Percentiles rank a stretch among this genome's conserved stretches.
These are phyloP conservation scores for Lycophotia porphyrea DNA, from an alignment of 2,888 invertebrate species.

Conservation along the genomic window DNA sequence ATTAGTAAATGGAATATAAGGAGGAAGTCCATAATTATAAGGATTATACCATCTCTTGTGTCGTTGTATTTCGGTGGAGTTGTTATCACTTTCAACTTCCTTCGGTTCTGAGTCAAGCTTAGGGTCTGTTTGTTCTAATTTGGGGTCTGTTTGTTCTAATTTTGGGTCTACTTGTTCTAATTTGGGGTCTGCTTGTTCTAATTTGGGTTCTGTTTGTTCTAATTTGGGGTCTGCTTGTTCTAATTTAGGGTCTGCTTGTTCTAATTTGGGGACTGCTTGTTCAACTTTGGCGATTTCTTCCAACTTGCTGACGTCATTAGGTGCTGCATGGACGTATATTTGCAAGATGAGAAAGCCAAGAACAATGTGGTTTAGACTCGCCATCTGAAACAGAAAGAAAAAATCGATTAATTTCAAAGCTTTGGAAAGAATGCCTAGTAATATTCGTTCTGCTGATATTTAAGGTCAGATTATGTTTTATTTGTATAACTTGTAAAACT, in stretches of 20 bases:
- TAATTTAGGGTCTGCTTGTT: constrained; percentile 47
- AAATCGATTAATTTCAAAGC: neutral
- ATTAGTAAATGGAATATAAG: constrained; percentile 70
- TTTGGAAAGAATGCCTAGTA: neutral
- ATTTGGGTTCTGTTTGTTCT: too few species aligned
- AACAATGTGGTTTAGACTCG: constrained; percentile 65
- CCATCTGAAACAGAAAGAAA: constrained; percentile 81
- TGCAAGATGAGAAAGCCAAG: constrained; percentile 74
- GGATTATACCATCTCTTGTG: constrained; percentile 79
- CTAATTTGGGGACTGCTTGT: constrained; percentile 29
- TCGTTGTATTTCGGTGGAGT: constrained; percentile 68
- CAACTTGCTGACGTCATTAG: constrained; percentile 71
- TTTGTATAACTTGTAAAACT: neutral
- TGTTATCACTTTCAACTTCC: constrained; percentile 63
- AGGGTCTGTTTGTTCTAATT: constrained; percentile 26
- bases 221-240: neutral
- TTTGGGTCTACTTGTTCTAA: constrained; percentile 48
- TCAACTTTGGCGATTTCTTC: constrained; percentile 69
- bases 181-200: constrained; percentile 49
- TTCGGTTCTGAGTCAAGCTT: constrained; percentile 67
- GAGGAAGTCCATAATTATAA: constrained; percentile 71
- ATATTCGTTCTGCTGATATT: neutral
- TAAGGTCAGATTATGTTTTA: neutral
- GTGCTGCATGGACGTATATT: constrained; percentile 75
- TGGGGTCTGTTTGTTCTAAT: neutral